A percentile compares a stretch with the other conserved stretches of the same genome.
These are phyloP conservation scores for Trachops cirrhosus DNA, from an alignment of 2,797 vertebrate species.

Conservation along the genomic window DNA sequence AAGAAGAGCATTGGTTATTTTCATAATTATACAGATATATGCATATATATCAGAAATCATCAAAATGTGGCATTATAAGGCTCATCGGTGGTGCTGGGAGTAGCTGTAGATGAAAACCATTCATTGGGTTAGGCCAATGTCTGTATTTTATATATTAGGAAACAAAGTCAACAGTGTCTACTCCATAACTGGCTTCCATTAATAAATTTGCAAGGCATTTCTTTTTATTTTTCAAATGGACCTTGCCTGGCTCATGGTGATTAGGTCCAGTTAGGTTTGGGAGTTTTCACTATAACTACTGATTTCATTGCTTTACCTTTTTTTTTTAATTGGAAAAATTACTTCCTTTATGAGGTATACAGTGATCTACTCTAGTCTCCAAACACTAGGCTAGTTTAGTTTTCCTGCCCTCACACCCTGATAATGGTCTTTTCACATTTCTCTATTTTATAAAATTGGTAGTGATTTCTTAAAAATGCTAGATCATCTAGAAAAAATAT, in stretches of 20 bases:
- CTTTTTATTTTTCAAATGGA: background rate
- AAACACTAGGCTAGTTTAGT: background rate
- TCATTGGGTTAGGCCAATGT: background rate
- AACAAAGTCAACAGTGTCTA: background rate
- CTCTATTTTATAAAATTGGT: background rate
- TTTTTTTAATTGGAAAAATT: background rate
- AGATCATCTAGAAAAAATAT: background rate
- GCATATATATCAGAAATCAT: too few species aligned
- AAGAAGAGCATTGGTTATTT: background rate
- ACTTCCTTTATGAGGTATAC: background rate
- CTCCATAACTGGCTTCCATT: background rate
- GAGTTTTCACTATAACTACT: background rate
- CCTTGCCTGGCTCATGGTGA: background rate
- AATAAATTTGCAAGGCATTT: background rate
- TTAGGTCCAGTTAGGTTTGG: background rate
- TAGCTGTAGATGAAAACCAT: background rate
- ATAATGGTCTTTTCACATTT: background rate
- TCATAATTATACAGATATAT: background rate
- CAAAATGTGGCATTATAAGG: background rate
- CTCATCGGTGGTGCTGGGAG: background rate
- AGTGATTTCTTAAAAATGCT: background rate
- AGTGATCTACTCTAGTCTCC: fast-evolving
- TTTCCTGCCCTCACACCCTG: background rate
- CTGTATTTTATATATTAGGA: background rate
- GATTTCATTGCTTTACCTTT: background rate